Evolutionary conservation across 1,140 invertebrate genomes (phyloP), one percentile per base, ranked within the genome.

Genomic region (Bombus waltoni): DNA sequence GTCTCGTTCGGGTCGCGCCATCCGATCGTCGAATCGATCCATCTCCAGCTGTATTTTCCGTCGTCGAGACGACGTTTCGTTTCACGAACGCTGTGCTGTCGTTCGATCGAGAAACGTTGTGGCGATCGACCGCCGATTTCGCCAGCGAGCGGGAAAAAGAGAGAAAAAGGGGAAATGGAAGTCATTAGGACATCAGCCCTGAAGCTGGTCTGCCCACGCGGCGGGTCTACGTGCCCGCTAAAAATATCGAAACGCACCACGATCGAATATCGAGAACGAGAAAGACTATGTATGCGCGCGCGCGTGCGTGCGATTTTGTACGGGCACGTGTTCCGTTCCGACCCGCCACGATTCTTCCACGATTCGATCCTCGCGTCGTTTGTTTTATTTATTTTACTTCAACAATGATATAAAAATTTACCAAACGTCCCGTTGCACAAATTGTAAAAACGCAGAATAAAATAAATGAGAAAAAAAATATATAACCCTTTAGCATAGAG

Each of bases 201-300:
- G 84, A 59, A 81, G 73, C 80, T 59, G 80, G n/a, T 59, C 83
- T 88, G 71, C 74, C 81, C 79, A 83, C 83, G 81, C 88, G 78
- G 77, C 85, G 88, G 83, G 81, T 91, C 87, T 88, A 89, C 83
- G 85, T 86, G 81, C 80, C 74, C 85, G 87, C 92, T 93, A 93
- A 93, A 93, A 93, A 93, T 93, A 93, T 66, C 88, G 83, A 90
- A 92, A 89, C 83, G 84, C 87, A 81, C 82, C 82, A 84, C 82
- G 88, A 93, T 92, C 91, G 86, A 90, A 87, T 92, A 93, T 92
- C 91, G 89, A 90, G 90, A 91, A n/a, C 77, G 44, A 66, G 62
- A 77, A n/a, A 65, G 65, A 32, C 44, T 32, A 42, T 59, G 53
- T 47, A 71, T 22, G 79, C 66, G 80, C 38, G 84, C 74, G 80